Evolutionary conservation across 2,888 invertebrate species (phyloP).

Genomic region (Drosophila diplacantha): DNA sequence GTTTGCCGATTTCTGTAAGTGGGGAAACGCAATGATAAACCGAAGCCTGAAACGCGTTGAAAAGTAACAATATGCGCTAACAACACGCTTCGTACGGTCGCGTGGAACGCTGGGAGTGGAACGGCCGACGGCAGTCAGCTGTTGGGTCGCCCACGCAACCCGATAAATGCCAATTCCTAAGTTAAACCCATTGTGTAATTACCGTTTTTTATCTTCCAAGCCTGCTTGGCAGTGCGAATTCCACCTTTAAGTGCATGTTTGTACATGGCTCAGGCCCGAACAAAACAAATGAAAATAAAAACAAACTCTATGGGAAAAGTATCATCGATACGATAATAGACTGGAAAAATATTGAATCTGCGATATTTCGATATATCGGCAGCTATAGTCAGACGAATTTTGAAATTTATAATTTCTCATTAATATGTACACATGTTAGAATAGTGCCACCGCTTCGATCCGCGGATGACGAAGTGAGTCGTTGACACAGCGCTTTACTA

Average conservation of each 20-base stretch:
- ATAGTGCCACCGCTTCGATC: too few species aligned
- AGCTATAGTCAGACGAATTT: too few species aligned
- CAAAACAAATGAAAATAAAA: conserved; percentile 10
- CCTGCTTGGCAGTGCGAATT: conserved; percentile 68
- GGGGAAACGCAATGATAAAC: conserved; percentile 10
- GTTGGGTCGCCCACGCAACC: conserved; percentile 30
- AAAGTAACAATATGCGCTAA: conserved; percentile 45
- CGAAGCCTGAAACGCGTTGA: conserved; percentile 9
- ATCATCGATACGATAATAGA: too few species aligned
- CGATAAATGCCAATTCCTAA: conserved; percentile 19
- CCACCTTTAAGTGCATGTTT: conserved; percentile 70
- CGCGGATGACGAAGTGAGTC: too few species aligned
- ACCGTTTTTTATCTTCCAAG: conserved; percentile 74
- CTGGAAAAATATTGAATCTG: too few species aligned
- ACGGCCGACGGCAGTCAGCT: conserved; percentile 37
- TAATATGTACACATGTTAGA: too few species aligned
- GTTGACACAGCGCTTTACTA: too few species aligned
- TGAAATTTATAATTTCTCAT: too few species aligned
- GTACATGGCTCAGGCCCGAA: conserved; percentile 56
- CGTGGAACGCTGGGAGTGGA: conserved; percentile 36
- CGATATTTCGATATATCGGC: too few species aligned
- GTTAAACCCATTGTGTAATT: conserved; percentile 37
- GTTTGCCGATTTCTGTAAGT: conserved; percentile 69
- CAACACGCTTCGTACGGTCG: conserved; percentile 54
- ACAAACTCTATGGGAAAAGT: not conserved